Conservation (phyloP, 2,888 invertebrate genomes). For the Troilus luridus region DNA sequence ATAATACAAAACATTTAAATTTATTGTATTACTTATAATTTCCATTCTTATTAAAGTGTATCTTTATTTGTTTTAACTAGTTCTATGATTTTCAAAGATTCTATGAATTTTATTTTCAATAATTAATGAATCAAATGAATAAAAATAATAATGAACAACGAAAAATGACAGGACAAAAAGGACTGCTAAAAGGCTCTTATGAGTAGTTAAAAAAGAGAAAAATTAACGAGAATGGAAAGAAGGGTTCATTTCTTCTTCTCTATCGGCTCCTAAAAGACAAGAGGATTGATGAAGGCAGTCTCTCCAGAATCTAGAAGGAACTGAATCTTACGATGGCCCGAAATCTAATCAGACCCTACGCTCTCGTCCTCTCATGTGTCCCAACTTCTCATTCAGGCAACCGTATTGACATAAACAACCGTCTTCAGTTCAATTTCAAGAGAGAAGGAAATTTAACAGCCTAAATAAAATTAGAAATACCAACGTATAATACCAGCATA, state of each 20-base stretch:
- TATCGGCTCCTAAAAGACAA: background rate
- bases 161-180: background rate
- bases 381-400: background rate
- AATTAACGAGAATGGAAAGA: background rate
- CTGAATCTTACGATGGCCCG: background rate
- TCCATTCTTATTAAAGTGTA: no score
- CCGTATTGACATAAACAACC: background rate
- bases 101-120: no score
- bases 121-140: no score
- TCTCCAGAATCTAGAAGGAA: background rate
- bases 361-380: background rate
- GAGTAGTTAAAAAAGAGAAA: background rate
- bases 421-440: background rate
- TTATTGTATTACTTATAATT: no score
- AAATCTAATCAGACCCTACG: background rate
- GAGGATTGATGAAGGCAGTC: conserved; percentile 3
- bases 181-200: background rate
- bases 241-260: background rate
- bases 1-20: no score
- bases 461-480: background rate
- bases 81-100: no score
- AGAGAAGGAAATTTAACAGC: background rate
- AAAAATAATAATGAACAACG: no score
- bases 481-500: no score
- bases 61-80: no score